Percentiles rank a stretch among this genome's conserved stretches.
These are phyloP conservation scores for Stictocephala bisonia DNA, from an alignment of 2,888 invertebrate genomes.

Conservation along the genomic window DNA sequence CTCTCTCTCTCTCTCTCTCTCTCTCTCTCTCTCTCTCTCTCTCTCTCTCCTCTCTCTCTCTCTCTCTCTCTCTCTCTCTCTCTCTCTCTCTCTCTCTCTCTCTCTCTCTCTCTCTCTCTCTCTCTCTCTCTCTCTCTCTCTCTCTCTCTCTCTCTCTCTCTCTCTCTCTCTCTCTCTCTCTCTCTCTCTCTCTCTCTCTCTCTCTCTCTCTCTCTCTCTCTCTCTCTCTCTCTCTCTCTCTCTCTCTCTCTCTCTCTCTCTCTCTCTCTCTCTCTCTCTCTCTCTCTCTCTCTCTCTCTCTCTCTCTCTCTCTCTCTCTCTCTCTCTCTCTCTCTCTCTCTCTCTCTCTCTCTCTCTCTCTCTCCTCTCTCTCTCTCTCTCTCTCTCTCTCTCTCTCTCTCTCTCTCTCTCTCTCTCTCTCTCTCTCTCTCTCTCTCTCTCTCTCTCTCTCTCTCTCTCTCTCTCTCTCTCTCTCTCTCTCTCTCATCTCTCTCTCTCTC, in stretches of 20 bases:
- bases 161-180: not conserved
- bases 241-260: not conserved
- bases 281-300: not conserved
- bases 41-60: not conserved
- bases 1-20: not conserved
- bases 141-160: not conserved
- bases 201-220: not conserved
- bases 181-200: not conserved
- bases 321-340: not conserved
- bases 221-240: not conserved
- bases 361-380: not conserved
- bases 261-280: not conserved
- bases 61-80: not conserved
- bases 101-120: not conserved
- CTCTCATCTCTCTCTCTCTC: too few species aligned
- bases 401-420: not conserved
- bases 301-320: not conserved
- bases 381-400: not conserved
- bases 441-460: not conserved
- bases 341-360: not conserved
- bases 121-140: not conserved
- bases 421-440: not conserved
- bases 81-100: not conserved
- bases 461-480: not conserved
- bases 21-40: not conserved